A percentile compares a stretch with the other conserved stretches of the same genome.
phyloP scores from a whole-genome alignment of 2,113 vertebrate genomes.

The Bambusicola thoracicus region DNA sequence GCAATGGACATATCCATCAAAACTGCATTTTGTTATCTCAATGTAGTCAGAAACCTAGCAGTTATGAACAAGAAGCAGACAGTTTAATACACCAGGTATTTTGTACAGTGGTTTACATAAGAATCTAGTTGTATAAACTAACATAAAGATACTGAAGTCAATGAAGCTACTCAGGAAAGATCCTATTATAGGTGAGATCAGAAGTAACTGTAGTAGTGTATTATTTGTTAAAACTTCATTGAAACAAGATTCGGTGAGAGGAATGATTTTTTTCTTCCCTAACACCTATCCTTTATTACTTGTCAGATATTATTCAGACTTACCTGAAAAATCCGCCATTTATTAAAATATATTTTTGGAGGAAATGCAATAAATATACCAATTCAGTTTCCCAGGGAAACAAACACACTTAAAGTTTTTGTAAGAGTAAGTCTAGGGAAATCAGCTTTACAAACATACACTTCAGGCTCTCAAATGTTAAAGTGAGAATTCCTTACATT shows the following conservation, averaged over 20 bases:
- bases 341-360: background rate
- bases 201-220: background rate
- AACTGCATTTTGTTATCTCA: background rate
- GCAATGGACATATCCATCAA: background rate
- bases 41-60: background rate
- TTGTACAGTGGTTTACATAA: background rate
- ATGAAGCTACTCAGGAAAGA: background rate
- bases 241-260: background rate
- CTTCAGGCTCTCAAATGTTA: background rate
- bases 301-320: background rate
- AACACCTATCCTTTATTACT: background rate
- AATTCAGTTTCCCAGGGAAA: background rate
- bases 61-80: background rate
- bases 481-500: background rate
- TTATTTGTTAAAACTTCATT: background rate
- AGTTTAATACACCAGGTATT: background rate
- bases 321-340: background rate
- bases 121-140: background rate
- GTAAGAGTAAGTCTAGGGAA: background rate
- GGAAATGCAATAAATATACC: background rate
- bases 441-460: background rate
- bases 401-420: background rate
- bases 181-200: background rate
- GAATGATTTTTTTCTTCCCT: background rate
- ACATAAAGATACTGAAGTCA: background rate